Evolutionary conservation across 2,113 vertebrate species (phyloP).

Genomic region (Neodontobutis hainanensis): DNA sequence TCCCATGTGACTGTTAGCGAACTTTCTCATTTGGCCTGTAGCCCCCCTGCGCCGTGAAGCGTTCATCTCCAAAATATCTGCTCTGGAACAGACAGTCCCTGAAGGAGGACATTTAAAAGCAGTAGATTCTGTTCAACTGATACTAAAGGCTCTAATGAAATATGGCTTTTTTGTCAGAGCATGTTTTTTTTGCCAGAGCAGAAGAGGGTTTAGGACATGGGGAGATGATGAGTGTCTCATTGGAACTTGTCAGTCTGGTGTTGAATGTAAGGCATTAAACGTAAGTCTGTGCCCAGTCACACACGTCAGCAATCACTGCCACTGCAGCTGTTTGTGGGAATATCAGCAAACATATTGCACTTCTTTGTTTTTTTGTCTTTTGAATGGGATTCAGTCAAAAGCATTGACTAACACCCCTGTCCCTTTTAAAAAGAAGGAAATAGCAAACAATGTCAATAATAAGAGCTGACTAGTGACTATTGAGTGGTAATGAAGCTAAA

Average conservation of each 20-base stretch:
- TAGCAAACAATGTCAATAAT: too few species aligned
- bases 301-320: too few species aligned
- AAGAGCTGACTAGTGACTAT: too few species aligned
- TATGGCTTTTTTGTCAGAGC: slow-evolving; percentile 7
- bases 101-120: slow-evolving; percentile 9
- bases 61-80: slow-evolving; percentile 33
- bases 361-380: too few species aligned
- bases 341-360: too few species aligned
- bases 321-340: too few species aligned
- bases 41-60: slow-evolving; percentile 18
- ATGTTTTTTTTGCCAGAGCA: slow-evolving; percentile 12
- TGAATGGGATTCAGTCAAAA: too few species aligned
- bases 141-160: not conserved
- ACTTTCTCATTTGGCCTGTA: slow-evolving; percentile 38
- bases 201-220: not conserved
- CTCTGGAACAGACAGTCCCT: slow-evolving; percentile 9
- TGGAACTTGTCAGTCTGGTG: not conserved
- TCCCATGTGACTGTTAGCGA: slow-evolving; percentile 48
- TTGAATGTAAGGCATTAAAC: not conserved
- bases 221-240: slow-evolving; percentile 1
- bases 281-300: too few species aligned
- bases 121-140: slow-evolving; percentile 5
- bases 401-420: too few species aligned
- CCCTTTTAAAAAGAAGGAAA: too few species aligned
- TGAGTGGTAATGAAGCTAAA: too few species aligned